These are phyloP conservation scores for Trypoxylus dichotomus DNA, from an alignment of 1,140 invertebrate genomes.

Conservation along the genomic window DNA sequence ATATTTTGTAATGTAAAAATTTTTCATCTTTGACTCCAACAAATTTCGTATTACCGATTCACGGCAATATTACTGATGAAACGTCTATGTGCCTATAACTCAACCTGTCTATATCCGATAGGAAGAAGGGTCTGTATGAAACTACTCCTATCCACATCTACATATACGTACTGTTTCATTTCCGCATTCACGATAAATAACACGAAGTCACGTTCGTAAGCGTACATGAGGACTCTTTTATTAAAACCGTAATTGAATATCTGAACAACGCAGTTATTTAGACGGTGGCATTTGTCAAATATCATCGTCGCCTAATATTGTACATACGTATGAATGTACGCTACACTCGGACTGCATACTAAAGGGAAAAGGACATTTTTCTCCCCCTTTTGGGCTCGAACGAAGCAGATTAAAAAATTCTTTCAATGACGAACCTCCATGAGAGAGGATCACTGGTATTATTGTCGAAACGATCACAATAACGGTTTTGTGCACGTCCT, in stretches of 20 bases:
- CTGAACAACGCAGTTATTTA: neutral
- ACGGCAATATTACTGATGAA: neutral
- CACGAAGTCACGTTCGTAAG: conserved; percentile 6
- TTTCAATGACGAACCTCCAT: conserved; percentile 4
- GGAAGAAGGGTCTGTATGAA: neutral
- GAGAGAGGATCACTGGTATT: neutral
- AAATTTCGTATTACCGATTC: neutral
- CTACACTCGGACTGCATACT: neutral
- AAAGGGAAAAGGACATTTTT: neutral
- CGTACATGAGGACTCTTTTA: conserved; percentile 11
- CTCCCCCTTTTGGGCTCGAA: neutral
- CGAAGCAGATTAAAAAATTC: conserved; percentile 11
- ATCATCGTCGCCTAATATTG: neutral
- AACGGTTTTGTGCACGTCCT: neutral
- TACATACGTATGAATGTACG: neutral
- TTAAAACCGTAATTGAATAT: conserved; percentile 12
- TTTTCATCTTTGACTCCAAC: neutral
- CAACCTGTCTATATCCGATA: neutral
- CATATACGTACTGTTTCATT: neutral
- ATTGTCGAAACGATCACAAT: conserved; percentile 13
- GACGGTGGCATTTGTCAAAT: neutral
- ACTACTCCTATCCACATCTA: neutral
- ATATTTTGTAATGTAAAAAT: neutral
- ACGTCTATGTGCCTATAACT: neutral
- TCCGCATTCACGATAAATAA: conserved; percentile 16